A percentile compares a stretch with the other conserved stretches of the same genome.
These are phyloP conservation scores for Distichodus sexfasciatus DNA, from an alignment of 2,797 vertebrate species.

Conservation along the genomic window DNA sequence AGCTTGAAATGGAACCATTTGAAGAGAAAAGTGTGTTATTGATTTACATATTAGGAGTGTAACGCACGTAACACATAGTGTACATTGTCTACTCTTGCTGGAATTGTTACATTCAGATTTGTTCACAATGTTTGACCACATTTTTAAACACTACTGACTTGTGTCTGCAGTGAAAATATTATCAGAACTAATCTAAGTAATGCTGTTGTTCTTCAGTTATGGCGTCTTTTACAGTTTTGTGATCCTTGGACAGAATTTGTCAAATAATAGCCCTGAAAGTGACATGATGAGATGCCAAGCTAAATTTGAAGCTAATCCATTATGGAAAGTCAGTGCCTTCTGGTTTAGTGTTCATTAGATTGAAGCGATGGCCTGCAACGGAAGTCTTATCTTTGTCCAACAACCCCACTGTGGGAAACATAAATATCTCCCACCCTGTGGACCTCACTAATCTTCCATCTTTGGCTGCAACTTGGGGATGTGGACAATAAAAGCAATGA, in stretches of 20 bases:
- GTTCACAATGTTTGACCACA: too few relatives aligned
- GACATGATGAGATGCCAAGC: slow-evolving; percentile 42
- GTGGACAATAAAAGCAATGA: slow-evolving; percentile 13
- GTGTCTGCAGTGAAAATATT: too few relatives aligned
- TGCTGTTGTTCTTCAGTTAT: too few relatives aligned
- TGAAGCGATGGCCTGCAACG: slow-evolving; percentile 28
- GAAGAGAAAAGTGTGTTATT: background rate
- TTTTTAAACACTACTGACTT: too few relatives aligned
- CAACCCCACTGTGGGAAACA: slow-evolving; percentile 49
- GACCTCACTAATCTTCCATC: slow-evolving; percentile 46
- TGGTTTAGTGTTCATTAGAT: slow-evolving; percentile 40
- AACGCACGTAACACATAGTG: too few relatives aligned
- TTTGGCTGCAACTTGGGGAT: slow-evolving; percentile 31
- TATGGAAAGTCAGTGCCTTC: slow-evolving; percentile 46
- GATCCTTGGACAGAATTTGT: background rate
- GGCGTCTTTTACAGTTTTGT: too few relatives aligned
- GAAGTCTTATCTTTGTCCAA: slow-evolving; percentile 40
- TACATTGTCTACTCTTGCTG: too few relatives aligned
- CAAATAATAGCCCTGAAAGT: slow-evolving; percentile 20
- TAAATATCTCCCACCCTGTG: slow-evolving; percentile 47
- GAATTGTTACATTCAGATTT: too few relatives aligned
- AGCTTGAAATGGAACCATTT: background rate
- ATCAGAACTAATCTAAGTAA: too few relatives aligned
- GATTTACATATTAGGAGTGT: background rate
- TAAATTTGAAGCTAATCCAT: slow-evolving; percentile 49